Evolutionary conservation across 37 sponge, comb jelly and placozoan genomes (phyloP).

Genomic region (Aplysina aerophoba): DNA sequence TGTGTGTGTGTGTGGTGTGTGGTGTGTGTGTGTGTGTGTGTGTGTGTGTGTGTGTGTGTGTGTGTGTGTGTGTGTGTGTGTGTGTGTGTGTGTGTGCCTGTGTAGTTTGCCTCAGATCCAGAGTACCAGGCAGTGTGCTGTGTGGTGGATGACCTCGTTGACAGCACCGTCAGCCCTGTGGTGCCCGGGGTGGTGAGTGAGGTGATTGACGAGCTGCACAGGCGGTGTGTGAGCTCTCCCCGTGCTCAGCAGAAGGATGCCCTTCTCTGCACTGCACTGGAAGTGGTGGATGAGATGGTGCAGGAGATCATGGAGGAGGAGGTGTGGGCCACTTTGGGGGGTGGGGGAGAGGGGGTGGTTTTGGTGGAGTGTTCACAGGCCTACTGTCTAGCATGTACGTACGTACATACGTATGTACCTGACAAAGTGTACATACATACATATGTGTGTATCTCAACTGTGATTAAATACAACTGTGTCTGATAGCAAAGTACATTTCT

Average conservation of each 20-base stretch:
- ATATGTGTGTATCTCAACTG: neutral
- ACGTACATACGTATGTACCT: neutral
- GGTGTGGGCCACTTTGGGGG: neutral
- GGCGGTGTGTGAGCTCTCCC: neutral
- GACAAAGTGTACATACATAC: neutral
- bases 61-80: too few relatives aligned
- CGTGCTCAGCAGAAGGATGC: neutral
- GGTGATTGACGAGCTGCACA: constrained; percentile 26
- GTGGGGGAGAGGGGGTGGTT: too few relatives aligned
- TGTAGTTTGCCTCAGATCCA: neutral
- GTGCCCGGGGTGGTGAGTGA: constrained; percentile 15
- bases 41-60: neutral
- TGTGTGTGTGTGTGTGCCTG: too few relatives aligned
- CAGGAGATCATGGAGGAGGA: neutral
- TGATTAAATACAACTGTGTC: neutral
- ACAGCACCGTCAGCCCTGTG: neutral
- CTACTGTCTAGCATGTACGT: neutral
- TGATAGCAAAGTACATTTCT: neutral
- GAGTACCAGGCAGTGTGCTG: neutral
- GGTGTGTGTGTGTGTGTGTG: neutral
- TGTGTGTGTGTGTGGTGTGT: too few relatives aligned
- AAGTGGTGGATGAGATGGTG: neutral
- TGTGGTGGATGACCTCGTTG: constrained; percentile 2
- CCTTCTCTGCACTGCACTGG: constrained; percentile 5
- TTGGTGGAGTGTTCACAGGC: too few relatives aligned